Base-by-base conservation (phyloP, 92 coral and sea anemone species). In the Porites lobata region DNA sequence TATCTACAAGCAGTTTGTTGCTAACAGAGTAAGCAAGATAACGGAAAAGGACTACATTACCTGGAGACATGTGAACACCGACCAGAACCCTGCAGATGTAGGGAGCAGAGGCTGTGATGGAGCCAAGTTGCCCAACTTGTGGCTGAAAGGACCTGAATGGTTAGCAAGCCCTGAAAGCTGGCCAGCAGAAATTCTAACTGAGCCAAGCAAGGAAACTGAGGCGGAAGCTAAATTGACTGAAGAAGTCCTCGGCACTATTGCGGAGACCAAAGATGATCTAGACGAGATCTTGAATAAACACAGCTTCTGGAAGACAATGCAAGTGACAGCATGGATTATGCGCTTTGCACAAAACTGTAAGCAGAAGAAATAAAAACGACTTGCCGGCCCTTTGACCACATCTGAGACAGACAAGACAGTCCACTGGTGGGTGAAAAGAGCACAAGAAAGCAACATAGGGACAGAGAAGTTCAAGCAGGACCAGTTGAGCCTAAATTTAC, bases 1-100 rank as follows among this genome's bases (percentile, higher is more conserved):
- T 68, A 65, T 20, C 66, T 89, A 89, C 89, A 89, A 84, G 54
- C 89, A 83, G 64, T 83, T 56, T 76, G 92, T 89, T 6, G 67
- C 92, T 22, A 89, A 84, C 86, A 84, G 92, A 75, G 92, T 78
- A 75, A 77, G 51, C 69, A 84, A 89, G 84, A 89, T 89, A 67
- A 88, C 51, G 38, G 83, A 65, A 20, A 85, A 67, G 67, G 76
- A 18, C 21, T 74, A 74, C 58, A 75, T 89, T 43, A 66, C 65
- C 61, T 83, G 83, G 85, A 72, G 85, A 62, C 85, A 86, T 78
- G 90, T 84, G 47, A 68, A 84, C n/a, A 88, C 77, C 56, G 85
- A 84, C 38, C 70, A 76, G 20, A 89, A 84, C 57, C 83, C 92
- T 54, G 92, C 92, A 19, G 89, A 89, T 38, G 53, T 79, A 24